phyloP scores from a whole-genome alignment of 1,140 invertebrate species.

The Contarinia nasturtii region DNA sequence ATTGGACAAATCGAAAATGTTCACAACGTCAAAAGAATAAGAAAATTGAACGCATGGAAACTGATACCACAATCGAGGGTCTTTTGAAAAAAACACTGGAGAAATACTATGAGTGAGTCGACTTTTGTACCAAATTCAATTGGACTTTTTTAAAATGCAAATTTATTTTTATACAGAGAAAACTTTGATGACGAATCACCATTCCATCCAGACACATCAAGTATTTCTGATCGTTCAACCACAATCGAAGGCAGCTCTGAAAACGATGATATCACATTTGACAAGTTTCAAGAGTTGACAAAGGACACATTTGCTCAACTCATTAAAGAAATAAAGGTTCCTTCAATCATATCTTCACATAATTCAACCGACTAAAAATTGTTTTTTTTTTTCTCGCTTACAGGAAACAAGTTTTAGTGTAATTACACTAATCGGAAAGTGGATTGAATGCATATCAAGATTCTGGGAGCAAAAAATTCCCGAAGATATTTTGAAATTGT shows the following conservation, averaged over 20 bases:
- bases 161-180: conserved; percentile 2
- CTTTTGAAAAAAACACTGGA: conserved; percentile 38
- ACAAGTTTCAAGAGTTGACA: conserved; percentile 5
- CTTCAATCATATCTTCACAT: background rate
- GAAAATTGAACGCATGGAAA: conserved; percentile 28
- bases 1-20: conserved; percentile 44
- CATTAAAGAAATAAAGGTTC: conserved; percentile 5
- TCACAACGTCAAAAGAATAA: conserved; percentile 37
- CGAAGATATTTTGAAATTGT: conserved; percentile 3
- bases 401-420: conserved; percentile 5
- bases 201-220: conserved; percentile 1
- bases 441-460: conserved; percentile 7
- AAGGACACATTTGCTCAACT: conserved; percentile 2
- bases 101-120: conserved; percentile 29
- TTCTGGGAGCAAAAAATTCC: conserved; percentile 6
- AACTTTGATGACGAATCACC: conserved; percentile 4
- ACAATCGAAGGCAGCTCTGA: background rate
- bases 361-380: background rate
- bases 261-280: background rate
- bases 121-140: too few species aligned
- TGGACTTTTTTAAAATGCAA: too few species aligned
- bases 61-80: conserved; percentile 44
- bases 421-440: conserved; percentile 5
- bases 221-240: background rate
- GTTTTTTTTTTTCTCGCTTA: background rate